These are phyloP conservation scores for Philopotamus ludificatus DNA, from an alignment of 1,140 invertebrate species.

Conservation along the genomic window DNA sequence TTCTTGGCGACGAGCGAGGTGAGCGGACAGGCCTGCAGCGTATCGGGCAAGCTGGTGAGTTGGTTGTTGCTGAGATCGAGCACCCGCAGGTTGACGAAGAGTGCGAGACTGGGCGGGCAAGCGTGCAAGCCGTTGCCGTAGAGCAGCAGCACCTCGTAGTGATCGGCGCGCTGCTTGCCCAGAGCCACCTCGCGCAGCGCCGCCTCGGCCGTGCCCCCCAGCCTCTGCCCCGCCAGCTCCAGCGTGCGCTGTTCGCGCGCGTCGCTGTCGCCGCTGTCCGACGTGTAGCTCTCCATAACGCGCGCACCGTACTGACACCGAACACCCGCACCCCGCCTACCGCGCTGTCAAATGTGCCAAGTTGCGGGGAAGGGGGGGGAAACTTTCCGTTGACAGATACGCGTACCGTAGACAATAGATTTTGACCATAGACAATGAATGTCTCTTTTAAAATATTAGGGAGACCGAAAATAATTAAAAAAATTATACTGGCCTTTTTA, in stretches of 20 bases:
- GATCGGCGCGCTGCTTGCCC: slow-evolving; percentile 27
- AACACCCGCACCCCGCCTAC: background rate
- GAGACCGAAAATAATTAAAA: no score
- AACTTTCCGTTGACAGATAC: no score
- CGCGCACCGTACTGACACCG: background rate
- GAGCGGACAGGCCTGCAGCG: slow-evolving; percentile 70
- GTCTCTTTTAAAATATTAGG: no score
- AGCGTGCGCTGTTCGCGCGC: slow-evolving; percentile 64
- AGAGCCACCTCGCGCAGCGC: slow-evolving; percentile 54
- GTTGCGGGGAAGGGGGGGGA: no score
- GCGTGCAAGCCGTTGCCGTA: slow-evolving; percentile 67
- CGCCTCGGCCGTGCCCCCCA: slow-evolving; percentile 60
- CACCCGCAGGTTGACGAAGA: slow-evolving; percentile 68
- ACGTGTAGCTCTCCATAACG: slow-evolving; percentile 72
- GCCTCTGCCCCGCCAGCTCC: slow-evolving; percentile 67
- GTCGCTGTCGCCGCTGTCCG: slow-evolving; percentile 78
- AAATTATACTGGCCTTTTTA: no score
- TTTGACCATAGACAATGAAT: no score
- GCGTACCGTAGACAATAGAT: no score
- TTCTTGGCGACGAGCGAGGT: slow-evolving; percentile 82
- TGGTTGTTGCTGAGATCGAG: slow-evolving; percentile 88
- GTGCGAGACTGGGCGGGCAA: slow-evolving; percentile 57
- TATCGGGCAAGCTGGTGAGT: slow-evolving; percentile 72
- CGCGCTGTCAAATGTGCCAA: no score
- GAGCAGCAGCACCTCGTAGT: slow-evolving; percentile 68